Evolutionary conservation across 1,140 invertebrate genomes (phyloP).

Genomic region (Plodia interpunctella): DNA sequence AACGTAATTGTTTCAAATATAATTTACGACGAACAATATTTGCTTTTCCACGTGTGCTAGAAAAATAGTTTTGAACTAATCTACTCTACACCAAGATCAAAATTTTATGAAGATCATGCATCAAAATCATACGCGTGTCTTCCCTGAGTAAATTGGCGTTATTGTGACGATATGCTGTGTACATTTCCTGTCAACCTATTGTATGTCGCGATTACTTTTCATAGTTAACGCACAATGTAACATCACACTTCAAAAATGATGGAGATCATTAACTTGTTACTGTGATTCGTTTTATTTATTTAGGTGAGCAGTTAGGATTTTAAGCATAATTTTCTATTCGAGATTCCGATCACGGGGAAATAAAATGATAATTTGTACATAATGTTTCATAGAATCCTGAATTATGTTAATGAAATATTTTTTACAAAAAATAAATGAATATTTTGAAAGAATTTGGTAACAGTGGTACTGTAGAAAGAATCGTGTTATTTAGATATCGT

Average conservation of each 20-base stretch:
- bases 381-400: conserved; percentile 38
- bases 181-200: neutral
- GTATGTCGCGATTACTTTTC: neutral
- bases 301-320: conserved; percentile 29
- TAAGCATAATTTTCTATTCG: conserved; percentile 46
- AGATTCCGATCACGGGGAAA: conserved; percentile 56
- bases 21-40: too few species aligned
- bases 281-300: conserved; percentile 72
- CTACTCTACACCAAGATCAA: neutral
- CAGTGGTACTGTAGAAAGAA: conserved; percentile 45
- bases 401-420: conserved; percentile 40
- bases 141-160: conserved; percentile 5
- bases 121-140: conserved; percentile 5
- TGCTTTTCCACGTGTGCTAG: too few species aligned
- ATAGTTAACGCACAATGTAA: conserved; percentile 22
- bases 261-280: conserved; percentile 67
- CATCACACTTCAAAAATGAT: conserved; percentile 51
- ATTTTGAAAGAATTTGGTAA: conserved; percentile 39
- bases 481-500: conserved; percentile 62
- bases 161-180: neutral
- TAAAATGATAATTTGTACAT: conserved; percentile 45
- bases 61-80: too few species aligned
- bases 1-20: too few species aligned
- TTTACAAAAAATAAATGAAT: conserved; percentile 35
- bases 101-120: neutral